Evolutionary conservation across 2,888 invertebrate species (phyloP), one percentile per base, ranked within the genome.

Genomic region (Escarpia spicata): DNA sequence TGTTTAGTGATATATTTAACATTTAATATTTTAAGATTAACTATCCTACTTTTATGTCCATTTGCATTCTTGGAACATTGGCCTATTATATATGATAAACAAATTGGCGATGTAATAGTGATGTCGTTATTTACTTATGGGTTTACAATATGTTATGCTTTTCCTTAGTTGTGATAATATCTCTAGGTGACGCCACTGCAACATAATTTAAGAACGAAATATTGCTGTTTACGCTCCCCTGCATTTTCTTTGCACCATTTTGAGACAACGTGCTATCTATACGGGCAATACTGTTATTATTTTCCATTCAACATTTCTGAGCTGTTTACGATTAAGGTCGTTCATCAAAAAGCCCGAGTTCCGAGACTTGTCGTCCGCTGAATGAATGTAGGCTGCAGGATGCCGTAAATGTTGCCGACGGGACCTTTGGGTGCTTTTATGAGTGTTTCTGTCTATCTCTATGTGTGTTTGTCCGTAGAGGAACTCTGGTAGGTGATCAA

Each of bases 111-210:
- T 37, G 37, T 37, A 37, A 37, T 37, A 37, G 37, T 1, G 37
- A 37, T 37, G 37, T 37, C 37, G 45, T 10, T 45, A 10, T 45
- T 45, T 45, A 45, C 8, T 45, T 10, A 1, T 45, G 45, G 45
- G 45, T 10, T 45, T 9, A 10, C 10, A 10, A 45, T 45, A 45
- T 45, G 31, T n/a, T 91, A 75, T 91, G 92, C 90, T 90, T 93
- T 92, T 45, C 92, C 92, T 12, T 45, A 75, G 92, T 93, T 93
- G 37, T 93, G 89, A 37, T 45, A 45, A 45, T 10, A 45, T 45
- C 45, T 45, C 45, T 9, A 45, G 8, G 10, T 9, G 45, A 2
- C 2, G 45, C 45, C 45, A 45, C 45, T 0, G 2, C 6, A 10
- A 45, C 6, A 9, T 0, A 45, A 45, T 45, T 45, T 45, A 45